Evolutionary conservation across 2,113 vertebrate genomes (phyloP), one percentile per base, ranked within the genome.

Genomic region (Telmatochromis brichardi): DNA sequence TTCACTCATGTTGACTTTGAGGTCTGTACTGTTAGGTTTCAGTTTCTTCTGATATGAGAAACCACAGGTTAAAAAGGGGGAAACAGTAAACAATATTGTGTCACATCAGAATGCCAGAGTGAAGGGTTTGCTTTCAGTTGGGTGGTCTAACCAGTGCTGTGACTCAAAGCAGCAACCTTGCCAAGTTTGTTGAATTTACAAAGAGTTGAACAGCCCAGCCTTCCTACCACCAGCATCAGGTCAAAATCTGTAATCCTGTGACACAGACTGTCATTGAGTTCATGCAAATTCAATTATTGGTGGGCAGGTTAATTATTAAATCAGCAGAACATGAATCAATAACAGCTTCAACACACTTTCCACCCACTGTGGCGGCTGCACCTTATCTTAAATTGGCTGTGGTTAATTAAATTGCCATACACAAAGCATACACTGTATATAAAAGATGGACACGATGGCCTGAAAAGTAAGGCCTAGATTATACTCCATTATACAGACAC

Each of bases 61-160:
- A 33, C 21, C 37, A 50, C 42, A 78, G 15, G 42, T 50, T 37
- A 37, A 78, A n/a, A 78, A 31, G 10, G 45, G 42, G 45, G 3
- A 50, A 51, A 7, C 19, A 0, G 35, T 14, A 40, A 68, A 13
- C 45, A n/a, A 19, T 1, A 2, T 13, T 50, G 23, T 50, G 26
- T 78, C 42, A 51, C 26, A 78, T 78, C 45, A 78, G 5, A 78
- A 51, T 2, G 17, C 26, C 17, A 8, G 17, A 65, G 0, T n/a
- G 15, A 50, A 51, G 73, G 73, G 26, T 78, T 65, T n/a, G 45
- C 26, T 78, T 51, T 78, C 42, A 51, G 26, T 50, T 45, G 0
- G 23, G 23, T 78, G 15, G 23, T 78, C 23, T 31, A 50, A 78
- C 45, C 15, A 28, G 42, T 78, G 26, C 26, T 50, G 10, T 31